Evolutionary conservation across 2,888 invertebrate genomes (phyloP).

Genomic region (Sinodicranocentrus sp.): DNA sequence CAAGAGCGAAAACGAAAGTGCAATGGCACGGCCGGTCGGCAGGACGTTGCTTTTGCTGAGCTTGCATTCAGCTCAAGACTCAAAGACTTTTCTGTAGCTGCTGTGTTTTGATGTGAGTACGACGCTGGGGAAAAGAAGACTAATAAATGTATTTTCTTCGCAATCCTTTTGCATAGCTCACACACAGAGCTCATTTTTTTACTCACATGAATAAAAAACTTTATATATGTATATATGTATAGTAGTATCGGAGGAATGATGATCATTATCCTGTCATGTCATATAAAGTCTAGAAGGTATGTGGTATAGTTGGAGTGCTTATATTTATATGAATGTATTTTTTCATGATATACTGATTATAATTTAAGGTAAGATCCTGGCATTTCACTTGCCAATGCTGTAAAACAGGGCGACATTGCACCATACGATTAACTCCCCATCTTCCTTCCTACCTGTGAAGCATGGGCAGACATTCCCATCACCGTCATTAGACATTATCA

Average conservation of each 20-base stretch:
- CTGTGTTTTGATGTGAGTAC: neutral
- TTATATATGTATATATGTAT: too few species aligned
- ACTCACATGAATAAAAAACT: neutral
- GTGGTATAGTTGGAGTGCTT: too few species aligned
- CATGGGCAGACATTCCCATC: too few species aligned
- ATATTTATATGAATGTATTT: too few species aligned
- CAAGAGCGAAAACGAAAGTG: slow-evolving; percentile 21
- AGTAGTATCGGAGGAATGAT: neutral
- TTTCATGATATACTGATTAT: slow-evolving; percentile 20
- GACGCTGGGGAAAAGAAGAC: slow-evolving; percentile 13
- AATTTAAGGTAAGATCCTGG: slow-evolving; percentile 16
- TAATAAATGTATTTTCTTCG: neutral
- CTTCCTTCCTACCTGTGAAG: neutral
- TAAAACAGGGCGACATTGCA: too few species aligned
- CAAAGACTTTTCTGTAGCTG: neutral
- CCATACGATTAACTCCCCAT: too few species aligned
- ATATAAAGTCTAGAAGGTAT: neutral
- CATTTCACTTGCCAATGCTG: neutral
- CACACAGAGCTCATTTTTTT: neutral
- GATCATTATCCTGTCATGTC: slow-evolving; percentile 26
- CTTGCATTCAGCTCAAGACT: neutral
- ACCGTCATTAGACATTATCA: slow-evolving; percentile 6
- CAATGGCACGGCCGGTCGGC: slow-evolving; percentile 25
- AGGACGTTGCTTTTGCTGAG: slow-evolving; percentile 14
- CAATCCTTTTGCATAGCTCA: neutral